Percentiles rank a stretch among this genome's conserved stretches.
Evolutionary conservation across 2,113 vertebrate genomes (phyloP).

Genomic region (Brachypteracias leptosomus): DNA sequence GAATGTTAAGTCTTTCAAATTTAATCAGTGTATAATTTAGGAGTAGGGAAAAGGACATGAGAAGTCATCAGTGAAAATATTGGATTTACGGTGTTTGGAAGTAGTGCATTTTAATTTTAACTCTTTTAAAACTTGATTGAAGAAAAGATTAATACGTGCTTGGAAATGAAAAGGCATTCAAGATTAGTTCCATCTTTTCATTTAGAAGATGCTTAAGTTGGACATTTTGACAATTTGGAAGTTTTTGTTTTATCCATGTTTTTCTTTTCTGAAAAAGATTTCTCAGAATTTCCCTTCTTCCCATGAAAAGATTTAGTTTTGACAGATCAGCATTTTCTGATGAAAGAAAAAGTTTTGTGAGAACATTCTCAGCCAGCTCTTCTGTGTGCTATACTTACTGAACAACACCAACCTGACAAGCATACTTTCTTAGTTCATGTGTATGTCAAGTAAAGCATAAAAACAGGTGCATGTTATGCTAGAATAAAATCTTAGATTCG

Average conservation of each 20-base stretch:
- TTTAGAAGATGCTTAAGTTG: background rate
- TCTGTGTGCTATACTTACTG: background rate
- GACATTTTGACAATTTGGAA: background rate
- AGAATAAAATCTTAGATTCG: background rate
- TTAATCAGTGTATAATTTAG: background rate
- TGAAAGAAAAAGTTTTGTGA: background rate
- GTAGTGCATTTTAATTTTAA: background rate
- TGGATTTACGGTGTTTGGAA: background rate
- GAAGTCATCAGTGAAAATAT: background rate
- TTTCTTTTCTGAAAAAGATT: background rate
- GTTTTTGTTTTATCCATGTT: background rate
- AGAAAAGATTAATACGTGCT: background rate
- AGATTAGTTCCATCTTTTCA: background rate
- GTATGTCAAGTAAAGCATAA: background rate
- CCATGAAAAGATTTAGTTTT: constrained; percentile 39
- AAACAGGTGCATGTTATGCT: background rate
- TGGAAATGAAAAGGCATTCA: background rate
- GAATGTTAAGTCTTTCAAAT: background rate
- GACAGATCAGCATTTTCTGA: constrained; percentile 16
- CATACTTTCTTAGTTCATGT: background rate
- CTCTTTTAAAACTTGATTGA: background rate
- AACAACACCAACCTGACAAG: background rate
- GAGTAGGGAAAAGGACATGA: background rate
- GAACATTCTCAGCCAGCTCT: background rate
- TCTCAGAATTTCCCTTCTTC: background rate